A percentile compares a stretch with the other conserved stretches of the same genome.
phyloP scores from a whole-genome alignment of 2,113 vertebrate genomes.

The Indri indri region DNA sequence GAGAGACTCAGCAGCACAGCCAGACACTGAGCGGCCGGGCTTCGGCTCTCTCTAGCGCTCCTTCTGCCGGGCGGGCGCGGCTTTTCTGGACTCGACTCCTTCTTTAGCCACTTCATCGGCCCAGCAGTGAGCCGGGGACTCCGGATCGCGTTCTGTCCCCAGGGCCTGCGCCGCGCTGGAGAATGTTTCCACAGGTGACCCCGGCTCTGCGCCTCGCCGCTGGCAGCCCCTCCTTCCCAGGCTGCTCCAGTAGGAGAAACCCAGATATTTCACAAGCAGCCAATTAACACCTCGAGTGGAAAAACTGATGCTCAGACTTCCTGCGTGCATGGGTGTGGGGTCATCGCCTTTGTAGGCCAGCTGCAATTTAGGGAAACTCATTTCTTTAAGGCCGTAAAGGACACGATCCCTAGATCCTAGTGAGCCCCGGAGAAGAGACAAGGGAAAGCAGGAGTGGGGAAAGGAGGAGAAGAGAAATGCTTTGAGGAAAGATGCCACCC shows the following conservation, averaged over 20 bases:
- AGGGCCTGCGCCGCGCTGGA: neutral
- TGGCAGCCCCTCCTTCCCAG: neutral
- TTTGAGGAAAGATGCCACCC: neutral
- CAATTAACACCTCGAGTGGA: neutral
- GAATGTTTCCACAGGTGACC: neutral
- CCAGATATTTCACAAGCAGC: neutral
- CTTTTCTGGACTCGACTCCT: neutral
- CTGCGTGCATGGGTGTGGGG: neutral
- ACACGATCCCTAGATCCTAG: neutral
- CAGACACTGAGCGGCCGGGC: neutral
- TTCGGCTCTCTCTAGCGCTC: no score
- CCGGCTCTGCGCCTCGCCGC: neutral
- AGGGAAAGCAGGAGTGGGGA: neutral
- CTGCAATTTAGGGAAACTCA: neutral
- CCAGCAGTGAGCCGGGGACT: neutral
- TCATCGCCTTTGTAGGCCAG: neutral
- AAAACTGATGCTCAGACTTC: constrained; percentile 9
- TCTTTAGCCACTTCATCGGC: neutral
- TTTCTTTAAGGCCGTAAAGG: neutral
- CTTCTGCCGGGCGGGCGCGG: neutral
- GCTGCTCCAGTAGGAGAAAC: neutral
- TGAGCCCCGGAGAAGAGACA: neutral
- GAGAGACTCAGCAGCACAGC: neutral
- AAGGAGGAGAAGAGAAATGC: neutral
- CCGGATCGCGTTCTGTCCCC: neutral